Conservation (phyloP, 2,888 invertebrate species). For the Druceiella hillmani region DNA sequence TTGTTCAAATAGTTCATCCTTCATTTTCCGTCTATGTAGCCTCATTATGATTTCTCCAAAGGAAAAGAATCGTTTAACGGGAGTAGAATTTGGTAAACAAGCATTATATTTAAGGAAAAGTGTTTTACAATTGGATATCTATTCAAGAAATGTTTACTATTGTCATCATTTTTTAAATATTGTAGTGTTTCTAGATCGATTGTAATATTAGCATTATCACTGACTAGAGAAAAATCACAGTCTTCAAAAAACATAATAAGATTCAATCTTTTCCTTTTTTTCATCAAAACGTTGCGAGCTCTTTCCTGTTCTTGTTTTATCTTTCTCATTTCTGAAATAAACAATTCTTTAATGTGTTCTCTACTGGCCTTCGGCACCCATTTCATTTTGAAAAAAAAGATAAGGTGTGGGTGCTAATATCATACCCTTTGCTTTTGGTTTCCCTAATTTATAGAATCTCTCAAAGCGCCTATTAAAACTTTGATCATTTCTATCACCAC, state of each 20-base stretch:
- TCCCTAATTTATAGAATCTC: conserved; percentile 14
- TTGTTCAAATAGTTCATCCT: conserved; percentile 1
- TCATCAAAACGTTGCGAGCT: too few relatives aligned
- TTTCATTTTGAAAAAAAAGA: conserved; percentile 17
- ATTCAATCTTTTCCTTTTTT: conserved; percentile 12
- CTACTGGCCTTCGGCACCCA: conserved; percentile 10
- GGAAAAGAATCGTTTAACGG: too few relatives aligned
- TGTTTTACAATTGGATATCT: neutral
- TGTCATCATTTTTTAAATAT: conserved; percentile 18
- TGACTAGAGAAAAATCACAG: conserved; percentile 9
- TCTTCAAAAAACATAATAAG: conserved; percentile 17
- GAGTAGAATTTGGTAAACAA: too few relatives aligned
- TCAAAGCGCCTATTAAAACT: conserved; percentile 18
- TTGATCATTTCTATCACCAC: conserved; percentile 20
- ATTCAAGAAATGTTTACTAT: conserved; percentile 11
- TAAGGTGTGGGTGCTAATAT: conserved; percentile 20
- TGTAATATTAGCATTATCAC: conserved; percentile 15
- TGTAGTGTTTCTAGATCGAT: conserved; percentile 19
- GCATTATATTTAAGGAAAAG: too few relatives aligned
- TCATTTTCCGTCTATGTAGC: conserved; percentile 1
- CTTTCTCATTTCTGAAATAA: conserved; percentile 5
- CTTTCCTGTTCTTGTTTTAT: conserved; percentile 8
- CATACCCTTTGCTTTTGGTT: conserved; percentile 19
- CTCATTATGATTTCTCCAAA: too few relatives aligned
- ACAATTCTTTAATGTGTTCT: conserved; percentile 3